Conservation (phyloP, 2,113 vertebrate genomes). For the Ramphastos sulfuratus region DNA sequence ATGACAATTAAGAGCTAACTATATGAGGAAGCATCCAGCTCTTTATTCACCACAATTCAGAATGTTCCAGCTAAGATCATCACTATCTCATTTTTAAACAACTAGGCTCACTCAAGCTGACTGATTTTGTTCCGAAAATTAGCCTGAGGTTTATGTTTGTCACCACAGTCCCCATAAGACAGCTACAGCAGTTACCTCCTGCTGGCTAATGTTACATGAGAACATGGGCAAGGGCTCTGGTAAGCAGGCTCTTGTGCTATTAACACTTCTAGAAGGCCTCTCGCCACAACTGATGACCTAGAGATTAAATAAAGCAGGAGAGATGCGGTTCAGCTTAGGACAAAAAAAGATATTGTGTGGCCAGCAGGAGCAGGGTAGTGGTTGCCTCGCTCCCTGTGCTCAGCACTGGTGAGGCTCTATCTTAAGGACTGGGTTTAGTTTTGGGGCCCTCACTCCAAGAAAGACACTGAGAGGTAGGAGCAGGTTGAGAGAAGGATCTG, state of each 20-base stretch:
- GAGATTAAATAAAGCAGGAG: not conserved
- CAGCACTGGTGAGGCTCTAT: too few species aligned
- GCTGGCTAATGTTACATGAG: conserved; percentile 6
- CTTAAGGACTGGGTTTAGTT: too few species aligned
- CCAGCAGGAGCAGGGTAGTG: too few species aligned
- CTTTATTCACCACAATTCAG: conserved; percentile 55
- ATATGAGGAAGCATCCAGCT: conserved; percentile 20
- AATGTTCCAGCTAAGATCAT: conserved; percentile 20
- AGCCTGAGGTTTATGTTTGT: conserved; percentile 33
- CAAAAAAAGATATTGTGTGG: not conserved
- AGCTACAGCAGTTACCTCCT: not conserved
- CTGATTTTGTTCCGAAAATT: conserved; percentile 22
- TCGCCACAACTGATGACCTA: not conserved
- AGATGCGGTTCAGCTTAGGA: not conserved
- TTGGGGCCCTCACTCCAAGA: too few species aligned
- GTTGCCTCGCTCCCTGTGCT: too few species aligned
- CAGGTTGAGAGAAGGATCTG: too few species aligned
- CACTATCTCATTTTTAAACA: conserved; percentile 37
- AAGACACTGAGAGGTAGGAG: too few species aligned
- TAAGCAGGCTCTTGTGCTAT: not conserved
- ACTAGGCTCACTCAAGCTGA: not conserved
- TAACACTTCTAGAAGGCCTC: not conserved
- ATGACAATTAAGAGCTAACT: conserved; percentile 53
- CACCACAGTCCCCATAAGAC: not conserved
- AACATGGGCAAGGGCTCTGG: not conserved